Base-by-base conservation (phyloP, 2,113 vertebrate species). In the Cavia aperea region DNA sequence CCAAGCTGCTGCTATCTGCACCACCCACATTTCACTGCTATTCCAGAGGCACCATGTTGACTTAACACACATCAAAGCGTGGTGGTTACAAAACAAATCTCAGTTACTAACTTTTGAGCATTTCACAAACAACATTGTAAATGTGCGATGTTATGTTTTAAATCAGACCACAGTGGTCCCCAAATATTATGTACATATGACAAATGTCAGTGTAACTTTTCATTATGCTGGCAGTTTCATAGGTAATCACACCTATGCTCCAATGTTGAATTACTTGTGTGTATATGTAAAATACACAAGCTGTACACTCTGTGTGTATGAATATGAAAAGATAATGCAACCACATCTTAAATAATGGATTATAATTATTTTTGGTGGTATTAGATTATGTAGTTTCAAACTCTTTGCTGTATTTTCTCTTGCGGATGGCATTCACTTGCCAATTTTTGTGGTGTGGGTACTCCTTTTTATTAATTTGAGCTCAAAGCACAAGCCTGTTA, bases 131-230 rank as follows among this genome's bases (percentile, higher is more conserved):
- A 96, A 93, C 97, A 97, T 96, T 97, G 97, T 97, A 97, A 97
- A 95, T 96, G 97, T 97, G 97, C 96, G 97, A 98, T 98, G 97
- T 97, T 98, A 97, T 95, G 96, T 97, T 98, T 97, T 96, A 92
- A 98, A 97, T 97, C 96, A 98, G 98, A 98, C 97, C 98, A 98
- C 97, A 98, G 96, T 98, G 98, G 98, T 98, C 98, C 97, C 97
- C 97, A 97, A 81, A 91, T 97, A 95, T 90, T 97, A 96, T 97
- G 98, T 98, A 98, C 91, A 97, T 97, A 97, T 26, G 93, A 73
- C 96, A 95, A 96, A 95, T 96, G 97, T 97, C 97, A 93, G 96
- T 94, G 96, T 97, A 97, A 97, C 96, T 96, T 97, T 97, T 97
- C 82, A 95, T 97, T 97, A 98, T 96, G 94, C 97, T 96, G 96